Evolutionary conservation across 2,888 invertebrate species (phyloP), one percentile per base, ranked within the genome.

Genomic region (Tenthredo distinguenda): DNA sequence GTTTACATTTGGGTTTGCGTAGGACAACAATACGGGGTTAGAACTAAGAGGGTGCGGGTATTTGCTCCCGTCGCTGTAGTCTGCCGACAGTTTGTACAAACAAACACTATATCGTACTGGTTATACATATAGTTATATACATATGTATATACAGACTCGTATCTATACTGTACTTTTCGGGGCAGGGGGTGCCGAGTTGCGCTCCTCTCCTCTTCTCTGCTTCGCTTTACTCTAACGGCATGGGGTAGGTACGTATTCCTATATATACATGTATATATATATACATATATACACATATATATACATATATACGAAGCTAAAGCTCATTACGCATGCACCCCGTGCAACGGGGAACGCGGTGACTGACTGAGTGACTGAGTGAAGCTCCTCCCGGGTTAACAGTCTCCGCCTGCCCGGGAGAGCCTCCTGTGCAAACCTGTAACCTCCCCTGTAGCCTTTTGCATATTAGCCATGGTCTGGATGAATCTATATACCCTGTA

Each of bases 251-350:
- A 31, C 26, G 26, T 77, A 12, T 50, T 9, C 50, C 34, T 43
- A 37, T n/a, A 21, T 21, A 9, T 21, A 65, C 9, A 21, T 26
- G 4, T 65, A 12, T 21, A 62, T n/a, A 47, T 21, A 0, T 26
- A 4, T 62, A 26, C 2, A 2, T 65, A 1, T 31, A 68, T 15
- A 18, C 12, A 50, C 18, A 50, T 50, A n/a, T n/a, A n/a, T 7
- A n/a, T 7, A 12, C 71, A 6, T n/a, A 9, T 76, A 26, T 43
- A 76, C 58, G n/a, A 58, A 10, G 37, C 40, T 62, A 37, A 62
- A 47, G 87, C 90, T 93, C 90, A 91, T 92, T 92, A 92, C 88
- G 90, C 90, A 93, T 93, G 92, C 91, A 93, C 91, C 92, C 91
- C 88, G 87, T 85, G 86, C 85, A 84, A 86, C 81, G 85, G 81